These are phyloP conservation scores for Hexactinellida sp. DNA, from an alignment of 37 sponge, comb jelly and placozoan species.

Conservation along the genomic window DNA sequence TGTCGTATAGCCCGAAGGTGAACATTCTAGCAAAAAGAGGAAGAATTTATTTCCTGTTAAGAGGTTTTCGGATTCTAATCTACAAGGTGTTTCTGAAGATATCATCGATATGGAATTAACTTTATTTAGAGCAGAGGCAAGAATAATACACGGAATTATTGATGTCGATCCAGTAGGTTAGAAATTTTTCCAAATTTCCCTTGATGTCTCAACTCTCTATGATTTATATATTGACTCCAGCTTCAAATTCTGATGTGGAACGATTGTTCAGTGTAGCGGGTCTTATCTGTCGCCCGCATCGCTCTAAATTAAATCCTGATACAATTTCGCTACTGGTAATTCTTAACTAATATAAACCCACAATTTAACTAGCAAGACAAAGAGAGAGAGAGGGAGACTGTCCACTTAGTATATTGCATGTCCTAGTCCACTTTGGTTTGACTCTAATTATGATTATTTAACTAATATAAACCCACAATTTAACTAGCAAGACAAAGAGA, in stretches of 20 bases:
- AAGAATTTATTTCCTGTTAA: slow-evolving; percentile 11
- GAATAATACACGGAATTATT: not conserved
- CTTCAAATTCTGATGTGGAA: not conserved
- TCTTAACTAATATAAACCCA: too few relatives aligned
- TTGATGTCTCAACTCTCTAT: not conserved
- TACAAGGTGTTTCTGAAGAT: not conserved
- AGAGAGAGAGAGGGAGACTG: too few relatives aligned
- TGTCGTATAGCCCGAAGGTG: not conserved
- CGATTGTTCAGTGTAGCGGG: not conserved
- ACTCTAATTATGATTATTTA: too few relatives aligned
- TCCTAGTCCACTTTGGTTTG: too few relatives aligned
- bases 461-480: too few relatives aligned
- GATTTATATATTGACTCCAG: not conserved
- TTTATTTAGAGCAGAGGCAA: not conserved
- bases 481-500: too few relatives aligned
- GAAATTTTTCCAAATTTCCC: not conserved
- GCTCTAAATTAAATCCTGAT: not conserved
- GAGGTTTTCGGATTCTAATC: not conserved
- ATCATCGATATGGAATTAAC: not conserved
- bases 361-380: too few relatives aligned
- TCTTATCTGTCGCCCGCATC: not conserved
- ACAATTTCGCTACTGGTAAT: not conserved
- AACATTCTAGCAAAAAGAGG: not conserved
- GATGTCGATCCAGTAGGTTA: not conserved
- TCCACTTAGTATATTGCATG: too few relatives aligned